Base-by-base conservation (phyloP, 2,888 invertebrate species). In the Hesperia comma region DNA sequence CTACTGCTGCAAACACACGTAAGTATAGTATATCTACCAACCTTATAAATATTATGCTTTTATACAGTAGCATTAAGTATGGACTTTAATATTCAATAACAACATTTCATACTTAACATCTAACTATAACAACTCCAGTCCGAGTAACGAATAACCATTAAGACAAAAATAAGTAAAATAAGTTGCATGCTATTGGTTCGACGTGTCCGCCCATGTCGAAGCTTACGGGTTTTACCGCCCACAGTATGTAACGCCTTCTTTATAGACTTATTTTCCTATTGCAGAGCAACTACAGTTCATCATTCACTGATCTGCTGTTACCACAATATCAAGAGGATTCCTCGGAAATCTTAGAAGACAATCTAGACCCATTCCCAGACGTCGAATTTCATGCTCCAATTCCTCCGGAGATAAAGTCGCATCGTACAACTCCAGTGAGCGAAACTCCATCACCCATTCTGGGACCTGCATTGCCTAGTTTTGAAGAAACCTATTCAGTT, bases 1-100 rank as follows among this genome's bases (percentile, higher is more conserved):
- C 97, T 97, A 94, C 96, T 97, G 91, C 95, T 97, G 94, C 97
- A 97, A 93, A 96, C 97, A 93, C 97, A 97, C 95, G 97, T 97
- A 87, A 94, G 94, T 89, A 21, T 17, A 15, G 19, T 26, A 43
- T 17, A 60, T 32, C 6, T 46, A 60, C 8, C 15, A 5, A 41
- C 12, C 5, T 4, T 37, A 37, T 12, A 37, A 37, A 37, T 10
- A 37, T 37, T 37, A 12, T 10, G 12, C 37, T 12, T 33, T 5
- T 5, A 33, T 33, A 33, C 33, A 33, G 8, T 8, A 7, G 6
- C 7, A 33, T 37, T 37, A 26, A 26, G 26, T 26, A 5, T 37
- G 37, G 37, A 0, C 12, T 3, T 37, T 0, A 37, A 12, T 37
- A 37, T 12, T 37, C 12, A 37, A 37, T 37, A 37, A 37, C 37